A percentile compares a stretch with the other conserved stretches of the same genome.
Conservation (phyloP, 2,888 invertebrate genomes). For the Pterostichus madidus region DNA sequence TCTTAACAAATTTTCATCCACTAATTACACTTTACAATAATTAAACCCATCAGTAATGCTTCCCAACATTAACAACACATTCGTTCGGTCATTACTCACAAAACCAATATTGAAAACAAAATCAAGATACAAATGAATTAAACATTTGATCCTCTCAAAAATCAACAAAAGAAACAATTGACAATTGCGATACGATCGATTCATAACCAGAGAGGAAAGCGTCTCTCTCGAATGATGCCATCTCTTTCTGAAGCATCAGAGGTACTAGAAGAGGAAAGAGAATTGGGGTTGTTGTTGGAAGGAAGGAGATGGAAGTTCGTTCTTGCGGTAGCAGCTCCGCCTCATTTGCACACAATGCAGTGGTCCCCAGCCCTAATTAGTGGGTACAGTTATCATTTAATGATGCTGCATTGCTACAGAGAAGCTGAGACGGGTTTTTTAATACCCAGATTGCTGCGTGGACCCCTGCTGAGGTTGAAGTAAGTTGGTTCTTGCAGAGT, state of each 20-base stretch:
- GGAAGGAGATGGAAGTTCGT: neutral
- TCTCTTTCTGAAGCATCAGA: neutral
- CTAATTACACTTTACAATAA: slow-evolving; percentile 36
- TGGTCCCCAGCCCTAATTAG: slow-evolving; percentile 60
- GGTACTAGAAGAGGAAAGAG: neutral
- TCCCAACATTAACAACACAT: slow-evolving; percentile 42
- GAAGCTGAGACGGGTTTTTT: slow-evolving; percentile 20
- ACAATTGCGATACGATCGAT: slow-evolving; percentile 23
- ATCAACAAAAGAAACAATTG: slow-evolving; percentile 42
- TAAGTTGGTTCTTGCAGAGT: slow-evolving; percentile 37
- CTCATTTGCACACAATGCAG: slow-evolving; percentile 61
- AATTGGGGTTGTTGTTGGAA: neutral
- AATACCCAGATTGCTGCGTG: slow-evolving; percentile 30
- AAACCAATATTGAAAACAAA: slow-evolving; percentile 44
- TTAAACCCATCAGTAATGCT: slow-evolving; percentile 47
- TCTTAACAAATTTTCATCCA: slow-evolving; percentile 31
- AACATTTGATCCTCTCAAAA: slow-evolving; percentile 37
- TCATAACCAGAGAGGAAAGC: slow-evolving; percentile 20
- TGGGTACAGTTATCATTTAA: slow-evolving; percentile 66
- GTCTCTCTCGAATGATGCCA: neutral
- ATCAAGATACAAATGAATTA: slow-evolving; percentile 28
- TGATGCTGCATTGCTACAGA: slow-evolving; percentile 50
- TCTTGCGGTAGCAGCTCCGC: slow-evolving; percentile 47
- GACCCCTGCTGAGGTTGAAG: slow-evolving; percentile 7
- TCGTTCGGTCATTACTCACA: slow-evolving; percentile 29